Evolutionary conservation across 2,113 vertebrate genomes (phyloP), one percentile per base, ranked within the genome.

Genomic region (Aix galericulata): DNA sequence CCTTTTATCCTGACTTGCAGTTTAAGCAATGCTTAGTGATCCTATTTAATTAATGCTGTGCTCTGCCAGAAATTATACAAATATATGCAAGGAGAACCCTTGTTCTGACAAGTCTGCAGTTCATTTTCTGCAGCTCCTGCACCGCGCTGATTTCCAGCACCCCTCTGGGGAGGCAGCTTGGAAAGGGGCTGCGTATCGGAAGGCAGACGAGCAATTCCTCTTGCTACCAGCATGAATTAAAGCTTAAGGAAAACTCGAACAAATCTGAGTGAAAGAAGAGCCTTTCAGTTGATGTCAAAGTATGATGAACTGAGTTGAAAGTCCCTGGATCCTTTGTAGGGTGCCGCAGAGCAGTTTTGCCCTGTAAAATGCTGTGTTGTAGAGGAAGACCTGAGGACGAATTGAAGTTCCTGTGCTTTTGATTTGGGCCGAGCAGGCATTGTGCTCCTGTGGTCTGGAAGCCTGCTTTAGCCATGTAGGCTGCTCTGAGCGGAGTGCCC

Each of bases 381-480:
- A 8, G 74, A 86, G 48, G 34, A 58, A 82, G n/a, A 22, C 20
- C 2, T 0, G 1, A 74, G 11, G 59, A 34, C 11, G 56, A 3
- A 7, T n/a, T 59, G 3, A n/a, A 4, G 36, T 55, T 78, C 9
- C 7, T 71, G 42, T 52, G 11, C 29, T 66, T 73, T 32, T 73
- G 18, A 34, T 34, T 42, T 44, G 14, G 15, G 8, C 4, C 73
- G 52, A 11, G 13, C 31, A 18, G 27, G 11, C 14, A 4, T 83
- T 15, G 17, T 48, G 46, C 11, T 21, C 6, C 23, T 71, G 26
- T 60, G 13, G 12, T 31, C 5, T 84, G 50, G 44, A 38, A 72
- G 36, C 36, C 58, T 5, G 1, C 8, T 3, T 13, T 13, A 80
- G 34, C 34, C 0, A 0, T 9, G 62, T 17, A 18, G 27, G 20